Evolutionary conservation across 2,797 vertebrate species (phyloP).

Genomic region (Enteromius viviparus): DNA sequence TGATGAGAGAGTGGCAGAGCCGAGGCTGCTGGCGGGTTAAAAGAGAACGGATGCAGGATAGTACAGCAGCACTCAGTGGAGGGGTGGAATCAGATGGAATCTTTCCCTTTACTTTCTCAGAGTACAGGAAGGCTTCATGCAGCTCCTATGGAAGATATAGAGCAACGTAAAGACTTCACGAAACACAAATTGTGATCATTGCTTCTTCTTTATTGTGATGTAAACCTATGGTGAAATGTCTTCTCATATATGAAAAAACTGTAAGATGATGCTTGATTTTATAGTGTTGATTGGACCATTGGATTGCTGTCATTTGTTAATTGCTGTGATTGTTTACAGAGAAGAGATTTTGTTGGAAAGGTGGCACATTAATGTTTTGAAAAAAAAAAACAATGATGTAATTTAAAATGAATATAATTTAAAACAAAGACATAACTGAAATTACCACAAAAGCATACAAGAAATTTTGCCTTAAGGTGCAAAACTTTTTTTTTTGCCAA

Average conservation of each 20-base stretch:
- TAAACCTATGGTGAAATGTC: background rate
- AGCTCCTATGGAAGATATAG: slow-evolving; percentile 78
- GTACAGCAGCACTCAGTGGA: slow-evolving; percentile 72
- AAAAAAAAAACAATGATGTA: background rate
- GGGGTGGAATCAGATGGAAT: slow-evolving; percentile 60
- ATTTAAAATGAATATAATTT: background rate
- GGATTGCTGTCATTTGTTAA: background rate
- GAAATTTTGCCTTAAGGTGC: no score
- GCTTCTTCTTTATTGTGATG: background rate
- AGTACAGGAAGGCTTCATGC: slow-evolving; percentile 78
- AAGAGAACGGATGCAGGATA: slow-evolving; percentile 80
- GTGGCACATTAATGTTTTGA: background rate
- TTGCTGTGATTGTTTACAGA: background rate
- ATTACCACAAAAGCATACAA: background rate
- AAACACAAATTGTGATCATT: background rate
- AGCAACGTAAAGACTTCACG: background rate
- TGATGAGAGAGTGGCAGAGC: slow-evolving; percentile 81
- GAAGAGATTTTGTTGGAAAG: background rate
- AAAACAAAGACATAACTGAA: background rate
- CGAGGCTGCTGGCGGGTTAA: slow-evolving; percentile 78
- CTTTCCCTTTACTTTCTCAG: slow-evolving; percentile 64
- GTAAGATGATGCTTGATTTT: no score
- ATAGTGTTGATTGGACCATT: background rate
- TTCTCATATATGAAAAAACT: background rate
- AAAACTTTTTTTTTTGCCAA: background rate